Conservation (phyloP, 2,113 vertebrate genomes). For the Chaetodon auriga region DNA sequence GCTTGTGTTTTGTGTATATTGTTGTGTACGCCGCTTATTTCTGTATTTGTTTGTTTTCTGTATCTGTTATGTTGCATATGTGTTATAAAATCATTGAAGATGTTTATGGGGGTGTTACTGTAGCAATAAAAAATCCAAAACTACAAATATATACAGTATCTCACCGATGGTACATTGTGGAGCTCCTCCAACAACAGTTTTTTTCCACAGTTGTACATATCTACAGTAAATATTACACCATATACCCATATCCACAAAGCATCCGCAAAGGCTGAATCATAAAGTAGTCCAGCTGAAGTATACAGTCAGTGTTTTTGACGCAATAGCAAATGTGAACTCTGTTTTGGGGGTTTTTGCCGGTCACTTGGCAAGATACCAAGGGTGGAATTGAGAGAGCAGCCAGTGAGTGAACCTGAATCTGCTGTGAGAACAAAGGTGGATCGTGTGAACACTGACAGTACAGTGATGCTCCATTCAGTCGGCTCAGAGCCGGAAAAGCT, state of each 20-base stretch:
- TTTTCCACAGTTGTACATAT: conserved; percentile 16
- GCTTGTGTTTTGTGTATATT: background rate
- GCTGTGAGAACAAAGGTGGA: conserved; percentile 31
- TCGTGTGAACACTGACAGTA: conserved; percentile 25
- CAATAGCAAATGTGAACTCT: conserved; percentile 8
- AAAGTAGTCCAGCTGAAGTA: background rate
- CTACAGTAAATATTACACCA: conserved; percentile 23
- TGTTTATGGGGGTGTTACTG: background rate
- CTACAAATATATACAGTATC: background rate
- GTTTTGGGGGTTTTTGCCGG: background rate
- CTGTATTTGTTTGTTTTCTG: background rate
- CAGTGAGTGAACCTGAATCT: conserved; percentile 15
- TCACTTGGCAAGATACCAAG: conserved; percentile 3
- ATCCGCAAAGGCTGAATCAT: background rate
- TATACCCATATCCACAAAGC: background rate
- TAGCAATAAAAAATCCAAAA: background rate
- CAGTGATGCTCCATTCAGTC: conserved; percentile 32
- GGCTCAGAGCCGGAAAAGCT: conserved; percentile 53
- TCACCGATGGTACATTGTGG: background rate
- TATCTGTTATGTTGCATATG: background rate
- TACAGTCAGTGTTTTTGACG: background rate
- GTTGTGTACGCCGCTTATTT: background rate
- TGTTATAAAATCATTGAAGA: background rate
- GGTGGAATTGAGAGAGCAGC: conserved; percentile 22
- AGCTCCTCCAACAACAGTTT: background rate